These are phyloP conservation scores for Volucella inanis DNA, from an alignment of 2,888 invertebrate species.

Conservation along the genomic window DNA sequence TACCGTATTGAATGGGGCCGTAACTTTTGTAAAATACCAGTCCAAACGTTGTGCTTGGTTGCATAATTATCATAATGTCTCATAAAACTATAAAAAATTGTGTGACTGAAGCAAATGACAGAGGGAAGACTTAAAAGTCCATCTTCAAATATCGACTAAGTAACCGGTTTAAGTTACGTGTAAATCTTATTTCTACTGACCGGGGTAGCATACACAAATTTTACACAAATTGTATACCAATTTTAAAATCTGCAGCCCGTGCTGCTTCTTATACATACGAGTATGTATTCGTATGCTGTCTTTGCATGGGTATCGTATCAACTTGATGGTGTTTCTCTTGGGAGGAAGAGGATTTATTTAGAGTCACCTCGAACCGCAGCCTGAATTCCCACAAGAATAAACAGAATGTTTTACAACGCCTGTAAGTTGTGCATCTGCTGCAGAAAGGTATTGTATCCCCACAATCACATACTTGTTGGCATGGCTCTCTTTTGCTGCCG, in stretches of 20 bases:
- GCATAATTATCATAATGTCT: slow-evolving; percentile 67
- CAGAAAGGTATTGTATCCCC: slow-evolving; percentile 15
- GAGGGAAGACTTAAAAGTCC: slow-evolving; percentile 53
- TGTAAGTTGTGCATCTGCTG: slow-evolving; percentile 48
- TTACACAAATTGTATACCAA: slow-evolving; percentile 56
- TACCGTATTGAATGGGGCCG: slow-evolving; percentile 41
- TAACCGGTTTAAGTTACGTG: slow-evolving; percentile 51
- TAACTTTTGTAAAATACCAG: slow-evolving; percentile 39
- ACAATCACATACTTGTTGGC: slow-evolving; percentile 19
- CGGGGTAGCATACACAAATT: slow-evolving; percentile 41
- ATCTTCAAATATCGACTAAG: slow-evolving; percentile 25
- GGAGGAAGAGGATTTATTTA: slow-evolving; percentile 52
- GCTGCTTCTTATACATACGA: not conserved
- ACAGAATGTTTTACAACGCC: not conserved
- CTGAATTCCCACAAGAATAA: slow-evolving; percentile 34
- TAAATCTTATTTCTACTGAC: slow-evolving; percentile 3
- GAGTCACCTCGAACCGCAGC: slow-evolving; percentile 24
- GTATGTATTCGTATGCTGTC: not conserved
- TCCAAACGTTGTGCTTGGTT: slow-evolving; percentile 50
- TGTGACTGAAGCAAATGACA: not conserved
- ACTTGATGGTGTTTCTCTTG: slow-evolving; percentile 8
- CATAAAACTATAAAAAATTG: slow-evolving; percentile 57
- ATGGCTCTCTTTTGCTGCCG: not conserved
- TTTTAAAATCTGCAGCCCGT: slow-evolving; percentile 45
- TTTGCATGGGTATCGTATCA: not conserved